Evolutionary conservation across 1,140 invertebrate genomes (phyloP).

Genomic region (Lasioglossum baleicum): DNA sequence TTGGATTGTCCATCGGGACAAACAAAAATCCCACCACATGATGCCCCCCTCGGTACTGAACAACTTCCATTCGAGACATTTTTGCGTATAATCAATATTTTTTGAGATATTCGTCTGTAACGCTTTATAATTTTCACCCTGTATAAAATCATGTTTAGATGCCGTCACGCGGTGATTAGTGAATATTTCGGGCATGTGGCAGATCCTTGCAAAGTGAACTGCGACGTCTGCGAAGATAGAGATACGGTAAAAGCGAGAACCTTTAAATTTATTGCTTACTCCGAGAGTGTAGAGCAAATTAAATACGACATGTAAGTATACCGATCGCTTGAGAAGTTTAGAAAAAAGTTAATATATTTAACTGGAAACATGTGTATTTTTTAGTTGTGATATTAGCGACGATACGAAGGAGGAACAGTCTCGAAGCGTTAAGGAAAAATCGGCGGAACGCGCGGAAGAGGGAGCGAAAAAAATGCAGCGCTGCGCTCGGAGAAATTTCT

Average conservation of each 20-base stretch:
- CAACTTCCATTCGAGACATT: too few relatives aligned
- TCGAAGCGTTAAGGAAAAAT: too few relatives aligned
- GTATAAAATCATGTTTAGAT: conserved; percentile 3
- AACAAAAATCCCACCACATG: too few relatives aligned
- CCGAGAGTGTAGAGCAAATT: not conserved
- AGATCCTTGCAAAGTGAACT: not conserved
- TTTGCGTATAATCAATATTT: too few relatives aligned
- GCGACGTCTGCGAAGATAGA: conserved; percentile 9
- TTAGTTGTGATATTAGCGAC: not conserved
- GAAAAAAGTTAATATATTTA: too few relatives aligned
- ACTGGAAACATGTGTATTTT: not conserved
- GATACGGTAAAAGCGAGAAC: not conserved
- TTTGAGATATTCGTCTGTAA: too few relatives aligned
- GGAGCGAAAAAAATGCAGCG: too few relatives aligned
- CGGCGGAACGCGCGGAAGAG: not conserved
- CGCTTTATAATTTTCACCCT: too few relatives aligned
- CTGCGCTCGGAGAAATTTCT: too few relatives aligned
- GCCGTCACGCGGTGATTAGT: conserved; percentile 1
- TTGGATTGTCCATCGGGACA: too few relatives aligned
- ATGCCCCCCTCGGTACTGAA: too few relatives aligned
- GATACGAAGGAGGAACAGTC: not conserved
- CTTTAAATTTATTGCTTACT: conserved; percentile 1
- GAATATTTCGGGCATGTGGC: not conserved
- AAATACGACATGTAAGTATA: conserved; percentile 24
- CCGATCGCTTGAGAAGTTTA: too few relatives aligned